These are phyloP conservation scores for Chloromyia formosa DNA, from an alignment of 2,888 invertebrate genomes.

Conservation along the genomic window DNA sequence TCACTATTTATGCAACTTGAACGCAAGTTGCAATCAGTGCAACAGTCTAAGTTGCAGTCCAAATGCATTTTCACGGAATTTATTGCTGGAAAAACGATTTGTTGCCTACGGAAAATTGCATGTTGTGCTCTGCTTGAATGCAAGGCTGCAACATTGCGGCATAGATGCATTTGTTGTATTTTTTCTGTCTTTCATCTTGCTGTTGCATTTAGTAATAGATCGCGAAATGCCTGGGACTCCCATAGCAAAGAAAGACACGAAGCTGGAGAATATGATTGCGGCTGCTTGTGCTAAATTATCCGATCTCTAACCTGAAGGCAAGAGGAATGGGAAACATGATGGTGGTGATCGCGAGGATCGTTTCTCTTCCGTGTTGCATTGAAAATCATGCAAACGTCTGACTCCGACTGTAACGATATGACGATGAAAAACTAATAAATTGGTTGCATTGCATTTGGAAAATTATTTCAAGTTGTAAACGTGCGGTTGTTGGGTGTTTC, in stretches of 20 bases:
- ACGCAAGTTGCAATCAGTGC: not conserved
- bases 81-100: conserved; percentile 31
- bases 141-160: not conserved
- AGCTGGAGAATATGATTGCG: not conserved
- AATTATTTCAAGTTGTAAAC: not conserved
- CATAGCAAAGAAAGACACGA: not conserved
- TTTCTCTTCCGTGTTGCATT: conserved; percentile 47
- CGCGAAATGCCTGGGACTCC: conserved; percentile 1
- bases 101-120: conserved; percentile 34
- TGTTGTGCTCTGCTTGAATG: not conserved
- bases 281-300: conserved; percentile 17
- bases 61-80: conserved; percentile 26
- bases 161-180: too few relatives aligned
- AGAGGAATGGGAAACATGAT: conserved; percentile 42
- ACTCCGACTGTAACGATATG: too few relatives aligned
- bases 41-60: not conserved
- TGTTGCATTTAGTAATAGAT: conserved; percentile 30
- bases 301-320: conserved; percentile 42
- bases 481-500: not conserved
- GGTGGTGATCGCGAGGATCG: conserved; percentile 23
- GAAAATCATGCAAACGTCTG: conserved; percentile 24
- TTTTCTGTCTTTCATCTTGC: not conserved
- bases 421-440: too few relatives aligned
- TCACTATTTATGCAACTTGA: not conserved
- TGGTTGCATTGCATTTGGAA: too few relatives aligned